Conservation (phyloP, 2,888 invertebrate species). For the Megaustenia siamemsis region DNA sequence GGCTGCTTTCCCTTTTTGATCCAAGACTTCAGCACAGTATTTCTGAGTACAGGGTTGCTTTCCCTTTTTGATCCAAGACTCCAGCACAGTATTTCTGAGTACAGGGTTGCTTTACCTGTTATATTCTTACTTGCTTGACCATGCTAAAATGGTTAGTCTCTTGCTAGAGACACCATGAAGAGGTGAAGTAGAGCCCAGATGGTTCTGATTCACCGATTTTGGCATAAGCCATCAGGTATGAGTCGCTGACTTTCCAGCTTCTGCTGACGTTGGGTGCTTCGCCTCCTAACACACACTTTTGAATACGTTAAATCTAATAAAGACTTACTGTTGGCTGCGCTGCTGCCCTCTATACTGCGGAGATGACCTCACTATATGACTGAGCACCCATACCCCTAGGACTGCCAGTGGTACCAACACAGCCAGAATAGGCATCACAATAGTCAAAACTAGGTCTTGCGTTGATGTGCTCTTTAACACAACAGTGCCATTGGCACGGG, state of each 20-base stretch:
- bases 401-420: slow-evolving; percentile 31
- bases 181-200: too few relatives aligned
- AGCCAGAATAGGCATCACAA: slow-evolving; percentile 49
- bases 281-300: neutral
- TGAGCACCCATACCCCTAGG: slow-evolving; percentile 43
- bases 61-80: too few relatives aligned
- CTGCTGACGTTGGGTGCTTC: neutral
- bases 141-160: too few relatives aligned
- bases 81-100: too few relatives aligned
- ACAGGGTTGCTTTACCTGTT: too few relatives aligned
- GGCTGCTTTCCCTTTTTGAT: too few relatives aligned
- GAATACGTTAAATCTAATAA: neutral
- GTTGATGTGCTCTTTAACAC: neutral
- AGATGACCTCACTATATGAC: slow-evolving; percentile 30
- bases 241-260: neutral
- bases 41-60: too few relatives aligned
- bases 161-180: too few relatives aligned
- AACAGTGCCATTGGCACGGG: slow-evolving; percentile 23
- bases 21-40: too few relatives aligned
- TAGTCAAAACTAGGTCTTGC: slow-evolving; percentile 43
- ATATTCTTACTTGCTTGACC: too few relatives aligned
- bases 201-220: too few relatives aligned
- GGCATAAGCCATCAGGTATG: too few relatives aligned
- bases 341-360: slow-evolving; percentile 3
- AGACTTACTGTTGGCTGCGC: slow-evolving; percentile 11